Conservation (phyloP, 2,797 vertebrate species). For the Sebastes itinus region DNA sequence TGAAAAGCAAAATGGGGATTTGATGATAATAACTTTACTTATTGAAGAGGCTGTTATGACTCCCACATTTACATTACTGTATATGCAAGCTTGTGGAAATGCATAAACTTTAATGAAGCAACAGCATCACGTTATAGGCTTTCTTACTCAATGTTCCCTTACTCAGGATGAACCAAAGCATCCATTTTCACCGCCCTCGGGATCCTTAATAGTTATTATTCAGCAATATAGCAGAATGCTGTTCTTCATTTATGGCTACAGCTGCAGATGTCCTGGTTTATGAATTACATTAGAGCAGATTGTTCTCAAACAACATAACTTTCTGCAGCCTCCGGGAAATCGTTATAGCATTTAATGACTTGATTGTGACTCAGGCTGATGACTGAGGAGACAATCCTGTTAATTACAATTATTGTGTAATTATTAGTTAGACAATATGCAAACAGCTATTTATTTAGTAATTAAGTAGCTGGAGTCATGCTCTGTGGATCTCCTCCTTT, state of each 20-base stretch:
- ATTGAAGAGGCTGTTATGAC: neutral
- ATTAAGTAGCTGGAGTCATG: too few species aligned
- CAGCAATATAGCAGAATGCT: neutral
- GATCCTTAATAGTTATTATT: conserved; percentile 1
- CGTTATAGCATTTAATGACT: neutral
- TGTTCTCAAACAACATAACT: neutral
- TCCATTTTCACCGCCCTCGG: neutral
- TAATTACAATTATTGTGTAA: neutral
- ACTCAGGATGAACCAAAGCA: neutral
- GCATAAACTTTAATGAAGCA: conserved; percentile 20
- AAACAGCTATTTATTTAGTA: too few species aligned
- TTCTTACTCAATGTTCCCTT: neutral
- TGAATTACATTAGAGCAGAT: neutral
- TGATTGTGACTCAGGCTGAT: neutral
- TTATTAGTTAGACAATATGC: neutral
- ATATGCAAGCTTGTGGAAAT: conserved; percentile 4
- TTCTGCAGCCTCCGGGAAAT: neutral
- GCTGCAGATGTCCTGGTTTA: neutral
- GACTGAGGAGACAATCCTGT: neutral
- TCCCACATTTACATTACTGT: neutral
- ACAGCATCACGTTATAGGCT: neutral
- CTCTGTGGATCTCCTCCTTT: neutral
- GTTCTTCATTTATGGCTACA: neutral
- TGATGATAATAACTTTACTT: conserved; percentile 17
- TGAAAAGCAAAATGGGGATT: conserved; percentile 29